Percentiles rank a stretch among this genome's conserved stretches.
Conservation (phyloP, 1,140 invertebrate genomes). For the Calliphora vicina region DNA sequence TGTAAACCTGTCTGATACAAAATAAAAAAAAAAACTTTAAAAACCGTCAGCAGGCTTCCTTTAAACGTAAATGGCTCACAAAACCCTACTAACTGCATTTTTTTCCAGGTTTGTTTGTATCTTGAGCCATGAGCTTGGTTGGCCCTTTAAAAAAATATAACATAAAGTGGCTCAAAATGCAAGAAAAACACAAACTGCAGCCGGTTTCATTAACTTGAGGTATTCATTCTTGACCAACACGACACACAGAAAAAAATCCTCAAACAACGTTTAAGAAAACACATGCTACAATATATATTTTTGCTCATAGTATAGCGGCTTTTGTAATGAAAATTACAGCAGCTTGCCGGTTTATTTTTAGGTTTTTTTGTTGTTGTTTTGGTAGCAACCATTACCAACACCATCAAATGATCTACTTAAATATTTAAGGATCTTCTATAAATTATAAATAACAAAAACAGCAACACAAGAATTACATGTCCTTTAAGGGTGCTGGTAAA, state of each 20-base stretch:
- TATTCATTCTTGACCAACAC: not conserved
- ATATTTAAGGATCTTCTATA: not conserved
- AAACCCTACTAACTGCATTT: conserved; percentile 13
- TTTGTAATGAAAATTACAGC: conserved; percentile 16
- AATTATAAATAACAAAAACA: not conserved
- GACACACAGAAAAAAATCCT: not conserved
- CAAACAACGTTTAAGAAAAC: not conserved
- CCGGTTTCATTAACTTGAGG: conserved; percentile 12
- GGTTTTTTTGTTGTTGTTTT: not conserved
- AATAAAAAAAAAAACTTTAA: not conserved
- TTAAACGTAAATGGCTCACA: not conserved
- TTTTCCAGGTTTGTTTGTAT: not conserved
- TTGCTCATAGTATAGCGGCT: conserved; percentile 1
- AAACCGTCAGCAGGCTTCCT: conserved; percentile 11
- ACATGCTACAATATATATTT: conserved; percentile 6
- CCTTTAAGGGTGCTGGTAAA: not conserved
- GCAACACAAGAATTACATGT: not conserved
- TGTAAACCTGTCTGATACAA: not conserved
- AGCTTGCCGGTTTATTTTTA: not conserved
- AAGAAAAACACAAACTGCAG: not conserved
- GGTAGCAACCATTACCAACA: not conserved
- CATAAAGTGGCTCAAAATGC: not conserved
- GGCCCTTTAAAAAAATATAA: not conserved
- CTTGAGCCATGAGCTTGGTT: not conserved
- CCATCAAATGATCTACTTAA: not conserved